These are phyloP conservation scores for Silurus lanzhouensis DNA, from an alignment of 2,797 vertebrate genomes.

Conservation along the genomic window DNA sequence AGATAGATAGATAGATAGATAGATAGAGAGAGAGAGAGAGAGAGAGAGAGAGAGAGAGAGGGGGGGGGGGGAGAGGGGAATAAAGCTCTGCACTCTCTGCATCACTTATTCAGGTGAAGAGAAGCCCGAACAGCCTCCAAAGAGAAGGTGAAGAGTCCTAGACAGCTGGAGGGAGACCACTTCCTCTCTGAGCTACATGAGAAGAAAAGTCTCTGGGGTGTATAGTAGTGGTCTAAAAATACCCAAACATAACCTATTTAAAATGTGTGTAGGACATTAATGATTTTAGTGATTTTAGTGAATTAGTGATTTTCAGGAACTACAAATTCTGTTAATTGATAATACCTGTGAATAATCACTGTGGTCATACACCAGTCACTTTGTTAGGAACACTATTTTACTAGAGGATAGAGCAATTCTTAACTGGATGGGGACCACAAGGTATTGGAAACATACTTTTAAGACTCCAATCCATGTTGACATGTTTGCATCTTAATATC, in stretches of 20 bases:
- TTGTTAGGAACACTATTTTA: not conserved
- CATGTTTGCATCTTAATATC: not conserved
- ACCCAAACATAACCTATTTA: constrained; percentile 33
- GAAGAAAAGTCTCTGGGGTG: constrained; percentile 46
- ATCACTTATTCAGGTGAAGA: constrained; percentile 39
- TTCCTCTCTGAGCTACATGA: constrained; percentile 37
- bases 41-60: constrained; percentile 6
- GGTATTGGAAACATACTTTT: not conserved
- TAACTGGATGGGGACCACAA: not conserved
- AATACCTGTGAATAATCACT: not conserved
- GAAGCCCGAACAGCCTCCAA: not conserved
- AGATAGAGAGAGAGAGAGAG: not conserved
- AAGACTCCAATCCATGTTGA: not conserved
- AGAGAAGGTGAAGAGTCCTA: constrained; percentile 42
- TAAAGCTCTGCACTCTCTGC: constrained; percentile 49
- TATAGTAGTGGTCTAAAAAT: constrained; percentile 51
- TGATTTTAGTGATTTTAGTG: too few relatives aligned
- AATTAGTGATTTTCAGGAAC: not conserved
- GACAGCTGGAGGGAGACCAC: constrained; percentile 50
- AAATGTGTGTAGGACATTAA: constrained; percentile 24
- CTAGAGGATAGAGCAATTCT: not conserved
- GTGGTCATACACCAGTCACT: not conserved
- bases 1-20: not conserved
- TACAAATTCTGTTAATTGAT: not conserved
- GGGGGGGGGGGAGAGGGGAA: not conserved